Base-by-base conservation (phyloP, 2,797 vertebrate species). In the Melanotaenia trifasciata region DNA sequence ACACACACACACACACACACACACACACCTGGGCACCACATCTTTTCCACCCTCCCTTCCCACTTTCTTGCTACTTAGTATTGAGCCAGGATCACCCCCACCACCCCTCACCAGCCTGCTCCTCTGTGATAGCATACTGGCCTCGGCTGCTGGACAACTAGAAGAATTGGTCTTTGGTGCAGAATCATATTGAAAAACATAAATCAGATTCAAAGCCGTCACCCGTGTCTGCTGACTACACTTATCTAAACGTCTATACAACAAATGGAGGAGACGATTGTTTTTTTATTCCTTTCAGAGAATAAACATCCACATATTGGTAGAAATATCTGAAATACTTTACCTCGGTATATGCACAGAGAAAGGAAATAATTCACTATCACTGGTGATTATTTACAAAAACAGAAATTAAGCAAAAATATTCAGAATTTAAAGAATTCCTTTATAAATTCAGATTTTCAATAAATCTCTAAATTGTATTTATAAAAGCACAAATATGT, bases 161-260 rank as follows among this genome's bases (percentile, higher is more conserved):
- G 96, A 96, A 96, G 95, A 96, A 97, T 96, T 94, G 95, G 95
- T 97, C 95, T 92, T 94, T 91, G 92, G 91, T 92, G 94, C 94
- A 84, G 81, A 82, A 93, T 92, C 94, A 95, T 95, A 96, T 96
- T 97, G 94, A 96, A 95, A 96, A 95, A 89, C 81, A 75, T 92
- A 64, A 92, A 92, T 96, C 93, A 93, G 92, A 89, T 47, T 80
- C 64, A 70, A 64, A 87, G 72, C 61, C 66, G 32, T 70, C 69
- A 38, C 74, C 74, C 93, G 91, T 93, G 92, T 91, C 90, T 61
- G 63, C 53, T 50, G 92, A 93, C 94, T 91, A 94, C 83, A 75
- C 87, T 86, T 76, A 93, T 93, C 92, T 87, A 87, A 78, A 86
- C 78, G 70, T 84, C 77, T 92, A 92, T 83, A 81, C 69, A 76